phyloP scores from a whole-genome alignment of 2,113 vertebrate genomes.

The Genyomyrus donnyi region DNA sequence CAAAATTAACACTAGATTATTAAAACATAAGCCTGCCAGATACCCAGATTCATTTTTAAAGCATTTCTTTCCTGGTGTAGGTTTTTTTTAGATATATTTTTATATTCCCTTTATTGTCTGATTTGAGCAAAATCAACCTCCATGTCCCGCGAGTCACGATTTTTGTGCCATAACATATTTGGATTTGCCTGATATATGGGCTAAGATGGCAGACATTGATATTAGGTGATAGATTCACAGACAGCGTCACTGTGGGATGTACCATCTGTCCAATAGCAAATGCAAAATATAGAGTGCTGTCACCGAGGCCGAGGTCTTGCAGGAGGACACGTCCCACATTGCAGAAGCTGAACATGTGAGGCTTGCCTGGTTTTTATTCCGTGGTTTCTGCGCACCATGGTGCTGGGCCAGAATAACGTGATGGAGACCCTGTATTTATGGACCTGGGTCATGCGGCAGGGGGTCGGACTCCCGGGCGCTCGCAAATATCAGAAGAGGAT shows the following conservation, averaged over 20 bases:
- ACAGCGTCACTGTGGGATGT: background rate
- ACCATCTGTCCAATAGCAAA: conserved; percentile 1
- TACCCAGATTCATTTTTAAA: background rate
- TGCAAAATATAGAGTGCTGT: background rate
- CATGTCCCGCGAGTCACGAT: background rate
- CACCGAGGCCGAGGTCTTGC: background rate
- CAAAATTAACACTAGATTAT: background rate
- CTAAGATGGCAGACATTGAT: background rate
- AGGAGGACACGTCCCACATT: background rate
- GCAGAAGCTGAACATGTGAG: conserved; percentile 21
- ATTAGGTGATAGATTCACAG: conserved; percentile 11
- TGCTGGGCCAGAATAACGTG: conserved; percentile 44
- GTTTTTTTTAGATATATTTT: background rate
- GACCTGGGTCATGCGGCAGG: conserved; percentile 36
- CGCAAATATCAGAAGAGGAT: background rate
- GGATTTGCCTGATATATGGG: background rate
- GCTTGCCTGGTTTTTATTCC: background rate
- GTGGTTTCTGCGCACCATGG: conserved; percentile 21
- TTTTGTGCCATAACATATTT: background rate
- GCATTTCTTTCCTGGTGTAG: background rate
- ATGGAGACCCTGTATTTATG: conserved; percentile 50
- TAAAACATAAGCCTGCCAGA: background rate
- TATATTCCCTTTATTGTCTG: background rate
- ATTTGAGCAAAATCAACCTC: background rate
- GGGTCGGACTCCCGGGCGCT: background rate